Evolutionary conservation across 2,888 invertebrate genomes (phyloP).

Genomic region (Silvanus unidentatus): DNA sequence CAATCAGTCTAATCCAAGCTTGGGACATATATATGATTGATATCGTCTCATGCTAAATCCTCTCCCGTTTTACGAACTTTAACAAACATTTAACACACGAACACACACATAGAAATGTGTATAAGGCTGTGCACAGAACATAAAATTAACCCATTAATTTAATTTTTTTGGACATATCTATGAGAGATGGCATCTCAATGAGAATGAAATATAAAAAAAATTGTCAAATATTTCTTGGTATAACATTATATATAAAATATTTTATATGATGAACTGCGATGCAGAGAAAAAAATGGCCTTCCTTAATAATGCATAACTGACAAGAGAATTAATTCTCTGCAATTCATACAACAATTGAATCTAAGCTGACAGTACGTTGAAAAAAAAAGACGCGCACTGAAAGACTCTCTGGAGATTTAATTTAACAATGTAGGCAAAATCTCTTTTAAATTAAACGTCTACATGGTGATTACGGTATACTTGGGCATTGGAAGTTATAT

Average conservation of each 20-base stretch:
- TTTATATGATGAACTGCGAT: no score
- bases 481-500: conserved; percentile 40
- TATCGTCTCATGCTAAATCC: conserved; percentile 27
- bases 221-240: no score
- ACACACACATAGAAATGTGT: no score
- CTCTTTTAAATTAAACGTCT: conserved; percentile 37
- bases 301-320: background rate
- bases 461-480: conserved; percentile 34
- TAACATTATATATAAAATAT: no score
- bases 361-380: conserved; percentile 9
- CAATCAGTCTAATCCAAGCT: conserved; percentile 34
- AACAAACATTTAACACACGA: background rate
- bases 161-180: no score
- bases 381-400: conserved; percentile 11
- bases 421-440: conserved; percentile 24
- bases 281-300: no score
- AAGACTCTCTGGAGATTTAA: conserved; percentile 16
- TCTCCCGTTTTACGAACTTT: conserved; percentile 4
- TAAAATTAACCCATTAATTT: no score
- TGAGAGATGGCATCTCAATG: no score
- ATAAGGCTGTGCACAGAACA: no score
- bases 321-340: conserved; percentile 6
- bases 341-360: conserved; percentile 14
- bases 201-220: no score
- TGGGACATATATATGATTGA: conserved; percentile 32